These are phyloP conservation scores for Sebastes goodei DNA, from an alignment of 2,797 vertebrate species.

Conservation along the genomic window DNA sequence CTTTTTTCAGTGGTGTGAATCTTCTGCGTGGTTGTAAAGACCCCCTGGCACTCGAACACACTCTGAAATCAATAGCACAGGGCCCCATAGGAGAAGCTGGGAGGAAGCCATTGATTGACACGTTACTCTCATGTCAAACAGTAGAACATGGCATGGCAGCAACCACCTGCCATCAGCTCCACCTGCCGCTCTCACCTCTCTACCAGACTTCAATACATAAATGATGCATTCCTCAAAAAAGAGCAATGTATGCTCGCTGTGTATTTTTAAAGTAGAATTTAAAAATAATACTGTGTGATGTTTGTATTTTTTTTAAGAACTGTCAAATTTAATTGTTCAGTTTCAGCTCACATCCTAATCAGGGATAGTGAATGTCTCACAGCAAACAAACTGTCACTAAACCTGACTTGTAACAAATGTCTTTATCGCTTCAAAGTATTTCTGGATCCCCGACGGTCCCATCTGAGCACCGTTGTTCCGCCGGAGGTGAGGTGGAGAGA, in stretches of 20 bases:
- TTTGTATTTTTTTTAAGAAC: constrained; percentile 1
- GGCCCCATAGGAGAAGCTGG: constrained; percentile 73
- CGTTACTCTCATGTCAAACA: constrained; percentile 79
- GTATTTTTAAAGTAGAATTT: background rate
- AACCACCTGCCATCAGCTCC: constrained; percentile 74
- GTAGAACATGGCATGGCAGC: constrained; percentile 73
- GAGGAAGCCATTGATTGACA: constrained; percentile 84
- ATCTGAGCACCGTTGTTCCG: constrained; percentile 32
- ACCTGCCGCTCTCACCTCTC: constrained; percentile 70
- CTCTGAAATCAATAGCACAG: constrained; percentile 80
- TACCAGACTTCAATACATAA: constrained; percentile 12
- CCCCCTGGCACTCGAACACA: constrained; percentile 76
- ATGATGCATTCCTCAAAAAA: constrained; percentile 6
- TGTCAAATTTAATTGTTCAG: constrained; percentile 57
- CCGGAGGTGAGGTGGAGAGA: constrained; percentile 51
- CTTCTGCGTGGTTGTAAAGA: constrained; percentile 61
- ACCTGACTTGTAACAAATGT: constrained; percentile 49
- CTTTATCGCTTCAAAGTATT: constrained; percentile 72
- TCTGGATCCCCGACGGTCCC: constrained; percentile 54
- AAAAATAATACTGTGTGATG: background rate
- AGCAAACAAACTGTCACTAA: constrained; percentile 51
- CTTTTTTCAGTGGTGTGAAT: constrained; percentile 59
- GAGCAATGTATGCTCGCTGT: background rate
- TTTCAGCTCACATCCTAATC: constrained; percentile 56
- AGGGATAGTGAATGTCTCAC: constrained; percentile 12